Evolutionary conservation across 2,797 vertebrate species (phyloP), one percentile per base, ranked within the genome.

Genomic region (Gallinago solitaria): DNA sequence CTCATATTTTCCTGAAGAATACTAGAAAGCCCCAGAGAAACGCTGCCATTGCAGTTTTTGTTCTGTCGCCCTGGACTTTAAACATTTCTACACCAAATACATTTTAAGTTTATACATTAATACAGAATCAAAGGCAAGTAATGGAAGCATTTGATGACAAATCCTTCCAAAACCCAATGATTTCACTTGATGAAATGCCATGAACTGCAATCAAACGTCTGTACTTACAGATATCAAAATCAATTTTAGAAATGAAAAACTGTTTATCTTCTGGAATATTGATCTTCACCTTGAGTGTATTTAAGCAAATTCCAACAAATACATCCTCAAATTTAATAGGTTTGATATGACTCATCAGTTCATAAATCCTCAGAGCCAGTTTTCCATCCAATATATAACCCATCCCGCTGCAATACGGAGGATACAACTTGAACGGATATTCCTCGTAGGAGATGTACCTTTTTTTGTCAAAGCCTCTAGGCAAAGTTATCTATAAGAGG

Each of bases 261-360:
- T 98, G 89, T 16, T 75, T 59, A 24, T 96, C 97, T 56, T 95
- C 80, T 13, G 96, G 97, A 60, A 98, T 6, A 4, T 84, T 95
- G 87, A 98, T 25, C 16, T 94, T 80, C 70, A 97, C 97, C 33
- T 96, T 93, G 32, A 98, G 95, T 24, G 97, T 60, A 77, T 90
- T 96, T 64, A 98, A 90, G 59, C 97, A 98, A 82, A 98, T 97
- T 6, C 98, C 98, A 25, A 98, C 97, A 4, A 98, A 98, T 56
- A 97, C 97, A 45, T 98, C 98, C 96, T 98, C 97, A 33, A 98
- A 96, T 56, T 97, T 98, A 81, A 98, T 59, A 8, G 97, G 98
- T 56, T 50, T 98, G 45, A 98, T 67, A 1, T 98, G 98, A 74
- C 92, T 63, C 98, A 98, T 98, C 78, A 98, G 90, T 32, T 97